These are phyloP conservation scores for Sarcophaga carnaria DNA, from an alignment of 2,888 invertebrate species.

Conservation along the genomic window DNA sequence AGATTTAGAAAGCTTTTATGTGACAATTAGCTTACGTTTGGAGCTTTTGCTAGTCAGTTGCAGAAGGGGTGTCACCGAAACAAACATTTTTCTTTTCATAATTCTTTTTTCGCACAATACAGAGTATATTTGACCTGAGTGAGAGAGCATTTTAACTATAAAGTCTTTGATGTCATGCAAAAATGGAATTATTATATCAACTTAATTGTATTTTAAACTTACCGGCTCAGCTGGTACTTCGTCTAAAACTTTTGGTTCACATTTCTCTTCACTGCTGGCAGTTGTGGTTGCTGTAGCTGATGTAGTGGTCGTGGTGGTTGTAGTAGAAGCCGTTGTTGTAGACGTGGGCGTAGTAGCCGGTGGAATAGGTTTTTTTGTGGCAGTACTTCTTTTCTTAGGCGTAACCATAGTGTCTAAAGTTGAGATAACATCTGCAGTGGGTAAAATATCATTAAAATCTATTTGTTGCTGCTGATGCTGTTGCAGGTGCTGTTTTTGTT, in stretches of 20 bases:
- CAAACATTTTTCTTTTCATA: too few species aligned
- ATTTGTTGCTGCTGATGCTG: slow-evolving; percentile 59
- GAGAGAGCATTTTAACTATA: too few species aligned
- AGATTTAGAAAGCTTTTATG: too few species aligned
- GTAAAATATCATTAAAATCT: slow-evolving; percentile 75
- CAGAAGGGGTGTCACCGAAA: too few species aligned
- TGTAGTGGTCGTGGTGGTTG: slow-evolving; percentile 56
- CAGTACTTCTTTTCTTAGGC: slow-evolving; percentile 65
- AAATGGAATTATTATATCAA: too few species aligned
- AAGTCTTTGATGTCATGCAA: too few species aligned
- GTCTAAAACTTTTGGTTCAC: slow-evolving; percentile 80
- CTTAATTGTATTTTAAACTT: slow-evolving; percentile 70
- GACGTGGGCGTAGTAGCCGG: slow-evolving; percentile 54
- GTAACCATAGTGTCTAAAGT: slow-evolving; percentile 66
- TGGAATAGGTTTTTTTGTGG: slow-evolving; percentile 67
- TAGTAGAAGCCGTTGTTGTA: slow-evolving; percentile 62
- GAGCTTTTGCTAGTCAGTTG: too few species aligned
- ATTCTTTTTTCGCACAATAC: too few species aligned
- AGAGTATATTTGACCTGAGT: too few species aligned
- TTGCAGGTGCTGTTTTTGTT: slow-evolving; percentile 17
- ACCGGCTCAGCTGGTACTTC: slow-evolving; percentile 81
- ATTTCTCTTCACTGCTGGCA: slow-evolving; percentile 74
- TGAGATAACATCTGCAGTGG: slow-evolving; percentile 73
- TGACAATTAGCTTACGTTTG: too few species aligned
- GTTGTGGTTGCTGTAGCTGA: slow-evolving; percentile 49